phyloP scores from a whole-genome alignment of 1,140 invertebrate species.

The Parapsyche elsis region DNA sequence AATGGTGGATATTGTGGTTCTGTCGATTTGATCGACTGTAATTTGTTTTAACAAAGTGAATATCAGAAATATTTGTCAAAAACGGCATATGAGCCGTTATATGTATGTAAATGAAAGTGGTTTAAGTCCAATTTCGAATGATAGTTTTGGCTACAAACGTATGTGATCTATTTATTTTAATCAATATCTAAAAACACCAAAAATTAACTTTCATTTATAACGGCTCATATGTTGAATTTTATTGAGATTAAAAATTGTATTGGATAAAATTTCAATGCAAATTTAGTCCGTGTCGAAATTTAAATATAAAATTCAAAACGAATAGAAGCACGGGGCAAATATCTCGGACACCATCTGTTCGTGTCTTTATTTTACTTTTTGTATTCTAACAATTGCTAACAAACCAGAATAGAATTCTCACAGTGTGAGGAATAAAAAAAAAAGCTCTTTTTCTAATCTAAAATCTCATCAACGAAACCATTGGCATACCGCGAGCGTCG shows the following conservation, averaged over 20 bases:
- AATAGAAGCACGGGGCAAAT: not conserved
- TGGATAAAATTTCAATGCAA: not conserved
- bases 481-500: not conserved
- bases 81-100: no score
- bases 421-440: not conserved
- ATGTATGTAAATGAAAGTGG: no score
- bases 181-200: no score
- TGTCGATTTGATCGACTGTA: no score
- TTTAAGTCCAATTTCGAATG: no score
- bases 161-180: no score
- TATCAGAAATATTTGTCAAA: no score
- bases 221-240: no score
- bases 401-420: not conserved
- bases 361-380: not conserved
- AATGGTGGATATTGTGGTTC: no score
- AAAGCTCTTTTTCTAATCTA: not conserved
- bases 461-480: slow-evolving; percentile 18
- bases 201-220: no score
- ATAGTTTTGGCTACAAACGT: no score
- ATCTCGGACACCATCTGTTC: slow-evolving; percentile 30
- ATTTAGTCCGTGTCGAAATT: not conserved
- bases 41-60: no score
- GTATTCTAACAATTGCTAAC: slow-evolving; percentile 8
- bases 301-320: not conserved
- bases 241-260: not conserved